Evolutionary conservation across 64 coral and sea anemone species (phyloP), one percentile per base, ranked within the genome.

Genomic region (Stichodactyla helianthus): DNA sequence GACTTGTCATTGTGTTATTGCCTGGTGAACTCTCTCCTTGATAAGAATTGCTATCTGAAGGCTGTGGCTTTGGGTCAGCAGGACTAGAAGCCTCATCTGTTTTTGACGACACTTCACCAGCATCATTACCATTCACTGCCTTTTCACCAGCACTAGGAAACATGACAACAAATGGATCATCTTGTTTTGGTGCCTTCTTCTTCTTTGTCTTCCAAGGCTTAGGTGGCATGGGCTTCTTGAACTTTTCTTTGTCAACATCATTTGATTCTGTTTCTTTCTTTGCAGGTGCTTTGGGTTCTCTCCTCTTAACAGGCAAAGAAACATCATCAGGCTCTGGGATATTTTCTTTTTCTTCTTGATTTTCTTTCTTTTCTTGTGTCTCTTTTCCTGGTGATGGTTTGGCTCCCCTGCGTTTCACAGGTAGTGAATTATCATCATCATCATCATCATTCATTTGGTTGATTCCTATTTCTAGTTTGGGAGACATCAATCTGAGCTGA

Each of bases 201-300:
- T 84, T 84, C 83, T 84, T 84, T 17, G 26, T 84, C 27, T 84
- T 84, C 83, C 83, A 84, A 13, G 83, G 83, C 26, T 84, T 84
- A 1, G 83, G 83, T 9, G 83, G 83, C 54, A 84, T 28, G 2
- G 83, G 83, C 31, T 84, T 84, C 51, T 84, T 84, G 56, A 84
- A 84, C 23, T 20, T 84, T 63, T 84, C 83, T 6, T 58, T 58
- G 10, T 84, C 83, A 35, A 44, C 35, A 44, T 16, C 59, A 63
- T 59, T 51, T n/a, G 22, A 6, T 11, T 27, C 54, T 6, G 26
- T n/a, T 59, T 58, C 23, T 63, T 60, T 60, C 35, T 84, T 84
- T 60, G 27, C 4, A n/a, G 10, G 5, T 20, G 83, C 19, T 59
- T 84, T 84, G 16, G 83, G 83, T 35, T 60, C 53, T 59, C 83